Evolutionary conservation across 2,113 vertebrate species (phyloP).

Genomic region (Litocranius walleri): DNA sequence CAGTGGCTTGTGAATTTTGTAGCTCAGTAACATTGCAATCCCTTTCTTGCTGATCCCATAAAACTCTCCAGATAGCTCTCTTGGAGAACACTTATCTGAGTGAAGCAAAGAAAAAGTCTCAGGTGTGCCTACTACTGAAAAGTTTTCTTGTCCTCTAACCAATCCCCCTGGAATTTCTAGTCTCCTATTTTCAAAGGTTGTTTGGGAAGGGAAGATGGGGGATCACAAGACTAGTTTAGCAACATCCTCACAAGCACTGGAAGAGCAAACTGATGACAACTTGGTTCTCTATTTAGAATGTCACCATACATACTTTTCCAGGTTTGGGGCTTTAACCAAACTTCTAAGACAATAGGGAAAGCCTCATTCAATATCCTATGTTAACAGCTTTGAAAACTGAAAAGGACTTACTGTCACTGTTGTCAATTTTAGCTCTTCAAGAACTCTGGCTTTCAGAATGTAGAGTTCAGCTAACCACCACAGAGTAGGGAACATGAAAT

Average conservation of each 20-base stretch:
- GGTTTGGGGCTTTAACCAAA: neutral
- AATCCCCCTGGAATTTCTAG: neutral
- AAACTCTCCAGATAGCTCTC: neutral
- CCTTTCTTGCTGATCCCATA: neutral
- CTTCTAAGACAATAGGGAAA: neutral
- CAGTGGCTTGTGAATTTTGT: rapidly evolving
- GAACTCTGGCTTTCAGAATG: neutral
- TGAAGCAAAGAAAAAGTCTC: neutral
- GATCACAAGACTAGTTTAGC: neutral
- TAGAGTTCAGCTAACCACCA: neutral
- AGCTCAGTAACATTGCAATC: neutral
- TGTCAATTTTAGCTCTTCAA: neutral
- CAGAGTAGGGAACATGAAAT: rapidly evolving
- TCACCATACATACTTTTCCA: neutral
- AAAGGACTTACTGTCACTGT: neutral
- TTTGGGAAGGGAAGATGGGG: neutral
- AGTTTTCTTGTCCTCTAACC: neutral
- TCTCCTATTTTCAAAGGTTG: neutral
- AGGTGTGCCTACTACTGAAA: neutral
- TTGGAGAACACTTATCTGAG: neutral
- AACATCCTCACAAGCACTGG: neutral
- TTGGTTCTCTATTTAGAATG: neutral
- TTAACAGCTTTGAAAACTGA: neutral
- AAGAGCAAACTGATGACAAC: neutral
- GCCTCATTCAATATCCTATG: neutral